These are phyloP conservation scores for Atherinosoma microstoma DNA, from an alignment of 2,797 vertebrate genomes.

Conservation along the genomic window DNA sequence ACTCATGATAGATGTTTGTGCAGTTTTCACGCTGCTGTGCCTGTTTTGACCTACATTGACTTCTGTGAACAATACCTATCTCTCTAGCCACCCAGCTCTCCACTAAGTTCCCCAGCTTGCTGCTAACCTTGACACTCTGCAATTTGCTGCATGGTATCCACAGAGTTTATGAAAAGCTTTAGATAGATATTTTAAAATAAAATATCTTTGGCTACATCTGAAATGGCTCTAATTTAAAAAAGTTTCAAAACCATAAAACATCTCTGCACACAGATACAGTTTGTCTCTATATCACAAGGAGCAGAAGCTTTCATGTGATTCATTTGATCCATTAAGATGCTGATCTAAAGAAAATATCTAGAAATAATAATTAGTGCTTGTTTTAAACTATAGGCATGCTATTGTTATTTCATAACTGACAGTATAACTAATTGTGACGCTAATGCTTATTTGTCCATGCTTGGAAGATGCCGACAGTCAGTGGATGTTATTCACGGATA, in stretches of 20 bases:
- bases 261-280: background rate
- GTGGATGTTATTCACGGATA: constrained; percentile 5
- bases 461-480: background rate
- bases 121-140: background rate
- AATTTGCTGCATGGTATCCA: background rate
- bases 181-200: background rate
- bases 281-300: background rate
- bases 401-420: background rate
- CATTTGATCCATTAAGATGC: background rate
- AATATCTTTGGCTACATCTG: background rate
- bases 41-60: background rate
- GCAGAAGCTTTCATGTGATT: background rate
- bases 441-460: background rate
- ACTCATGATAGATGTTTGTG: background rate
- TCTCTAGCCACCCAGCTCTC: background rate
- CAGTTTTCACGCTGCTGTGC: background rate
- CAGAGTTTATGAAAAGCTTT: background rate
- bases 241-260: background rate
- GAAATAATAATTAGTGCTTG: background rate
- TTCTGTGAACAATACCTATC: background rate
- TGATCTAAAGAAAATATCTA: background rate
- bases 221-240: no score
- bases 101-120: background rate
- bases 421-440: background rate
- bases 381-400: background rate